Base-by-base conservation (phyloP, 92 coral and sea anemone genomes). In the Anthopleura xanthogrammica region DNA sequence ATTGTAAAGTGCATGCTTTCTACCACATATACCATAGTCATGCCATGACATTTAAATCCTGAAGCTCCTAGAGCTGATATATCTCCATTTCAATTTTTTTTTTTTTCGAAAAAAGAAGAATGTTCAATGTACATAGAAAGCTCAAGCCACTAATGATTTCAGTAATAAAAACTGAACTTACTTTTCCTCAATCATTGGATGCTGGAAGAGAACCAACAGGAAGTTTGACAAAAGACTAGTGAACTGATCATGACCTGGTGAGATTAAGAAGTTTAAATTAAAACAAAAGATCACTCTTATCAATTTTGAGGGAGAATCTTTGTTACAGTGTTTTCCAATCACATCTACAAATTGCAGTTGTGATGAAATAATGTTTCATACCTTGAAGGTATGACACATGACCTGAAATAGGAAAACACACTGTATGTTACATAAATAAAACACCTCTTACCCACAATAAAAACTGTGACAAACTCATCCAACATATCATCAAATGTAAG, bases 401-500 rank as follows among this genome's bases (percentile, higher is more conserved):
- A 29, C 36, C 36, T 29, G 36, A 29, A 29, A 29, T 29, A 29
- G 17, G n/a, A 58, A 12, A 58, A 17, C 64, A 12, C 0, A 46
- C 7, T 46, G 50, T 46, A 2, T 46, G 19, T 12, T 12, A 17
- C 13, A 5, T 14, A 60, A 60, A 10, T 4, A 52, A 41, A 11
- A 41, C 19, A 3, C 3, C 5, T 39, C 80, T 48, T 68, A 93
- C 97, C 98, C 36, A 92, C 81, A 79, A 90, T 36, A 65, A 94
- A 92, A 71, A 92, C 88, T 2, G 92, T 86, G 41, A 94, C 86
- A 86, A 94, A 90, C 60, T 94, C 94, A 90, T 94, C 98, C 62
- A 94, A 23, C 68, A 92, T 74, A 52, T 90, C 92, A 72, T 92
- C 98, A 66, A 90, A 77, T 19, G 88, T 86, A 48, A 90, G 48